Conservation (phyloP, 1,140 invertebrate genomes). For the Armadillidium nasatum region DNA sequence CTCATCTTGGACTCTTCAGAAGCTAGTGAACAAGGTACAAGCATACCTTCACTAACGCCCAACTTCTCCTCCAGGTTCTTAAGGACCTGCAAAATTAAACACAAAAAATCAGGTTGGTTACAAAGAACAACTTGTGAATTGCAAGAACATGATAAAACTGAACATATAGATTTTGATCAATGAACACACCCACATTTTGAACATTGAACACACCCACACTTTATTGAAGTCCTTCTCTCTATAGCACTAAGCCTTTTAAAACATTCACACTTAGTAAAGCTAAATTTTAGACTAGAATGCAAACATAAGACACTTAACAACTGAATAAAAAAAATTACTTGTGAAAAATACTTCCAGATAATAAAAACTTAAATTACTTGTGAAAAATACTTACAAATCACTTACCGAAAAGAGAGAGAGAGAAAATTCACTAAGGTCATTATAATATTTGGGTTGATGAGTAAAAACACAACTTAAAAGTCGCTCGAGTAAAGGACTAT, state of each 20-base stretch:
- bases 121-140: slow-evolving; percentile 3
- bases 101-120: slow-evolving; percentile 4
- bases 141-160: too few species aligned
- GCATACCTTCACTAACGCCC: slow-evolving; percentile 49
- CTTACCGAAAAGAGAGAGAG: slow-evolving; percentile 14
- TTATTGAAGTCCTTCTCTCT: neutral
- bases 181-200: neutral
- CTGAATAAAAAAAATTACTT: too few species aligned
- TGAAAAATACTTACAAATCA: neutral
- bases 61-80: slow-evolving; percentile 53
- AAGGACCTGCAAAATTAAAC: slow-evolving; percentile 48
- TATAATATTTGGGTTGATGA: slow-evolving; percentile 64
- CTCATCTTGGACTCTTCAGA: slow-evolving; percentile 36
- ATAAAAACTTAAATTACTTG: neutral
- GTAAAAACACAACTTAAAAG: slow-evolving; percentile 64
- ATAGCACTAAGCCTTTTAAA: too few species aligned
- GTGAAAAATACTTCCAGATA: too few species aligned
- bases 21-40: slow-evolving; percentile 44
- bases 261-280: too few species aligned
- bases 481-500: slow-evolving; percentile 57
- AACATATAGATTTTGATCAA: too few species aligned
- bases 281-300: too few species aligned
- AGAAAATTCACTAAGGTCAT: slow-evolving; percentile 57
- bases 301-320: too few species aligned
- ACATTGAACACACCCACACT: neutral